Base-by-base conservation (phyloP, 1,140 invertebrate genomes). In the Callitettix versicolor region DNA sequence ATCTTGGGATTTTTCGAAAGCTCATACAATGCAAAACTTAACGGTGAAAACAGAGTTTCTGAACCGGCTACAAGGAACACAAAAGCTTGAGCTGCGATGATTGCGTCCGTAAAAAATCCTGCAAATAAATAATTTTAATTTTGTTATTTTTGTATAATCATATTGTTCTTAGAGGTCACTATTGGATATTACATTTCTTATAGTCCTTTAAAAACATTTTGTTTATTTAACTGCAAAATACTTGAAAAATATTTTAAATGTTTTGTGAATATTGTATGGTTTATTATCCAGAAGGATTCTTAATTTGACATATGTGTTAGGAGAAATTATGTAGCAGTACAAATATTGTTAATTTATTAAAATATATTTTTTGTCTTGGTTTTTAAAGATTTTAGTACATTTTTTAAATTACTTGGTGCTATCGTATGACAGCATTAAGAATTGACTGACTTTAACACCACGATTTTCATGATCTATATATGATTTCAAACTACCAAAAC, bases 41-140 rank as follows among this genome's bases (percentile, higher is more conserved):
- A 65, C 0, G 76, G 65, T 3, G 69, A 65, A 2, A 76, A 71
- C 5, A 78, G 78, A 0, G 79, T 81, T 54, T 80, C 78, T 53
- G 74, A 81, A 20, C 78, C 78, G 44, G 76, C 76, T 4, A 75
- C 6, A 46, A 77, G 69, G 54, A 77, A 74, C 12, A 75, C 56
- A 7, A 72, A 65, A 1, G 65, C 62, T 58, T 76, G 71, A 0
- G 71, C 69, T 3, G 66, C 55, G 9, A 60, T 7, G 14, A 9
- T 22, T 12, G 21, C 44, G 18, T 47, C 44, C 5, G 44, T 21
- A 22, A 47, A 47, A 5, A 20, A 18, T 47, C 18, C 20, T 22
- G 18, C 41, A 12, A 43, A 15, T 6, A 18, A 7, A 18, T 43
- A 6, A 11, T 9, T 7, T n/a, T n/a, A n/a, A n/a, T 7, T 43